Base-by-base conservation (phyloP, 2,888 invertebrate genomes). In the Dicyrtomina minuta region DNA sequence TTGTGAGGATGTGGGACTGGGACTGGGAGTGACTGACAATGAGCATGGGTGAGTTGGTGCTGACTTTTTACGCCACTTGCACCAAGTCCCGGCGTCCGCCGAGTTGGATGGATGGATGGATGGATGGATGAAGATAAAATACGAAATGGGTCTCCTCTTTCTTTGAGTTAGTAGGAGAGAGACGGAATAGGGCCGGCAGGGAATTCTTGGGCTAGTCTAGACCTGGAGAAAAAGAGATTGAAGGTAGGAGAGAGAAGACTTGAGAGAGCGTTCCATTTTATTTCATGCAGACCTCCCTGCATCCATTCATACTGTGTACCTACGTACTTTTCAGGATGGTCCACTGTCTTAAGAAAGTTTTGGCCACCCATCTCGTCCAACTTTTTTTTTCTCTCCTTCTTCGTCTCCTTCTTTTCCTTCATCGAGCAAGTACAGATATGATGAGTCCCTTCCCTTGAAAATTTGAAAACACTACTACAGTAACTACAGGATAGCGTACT, bases 331-430 rank as follows among this genome's bases (percentile, higher is more conserved):
- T 39, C 43, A 60, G 22, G 59, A 24, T 26, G 27, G 46, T 61
- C 61, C 46, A 46, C 44, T 61, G 61, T 61, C 46, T 61, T 61
- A 61, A 61, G 24, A 60, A 44, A 44, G 46, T 46, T 46, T 61
- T 64, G 64, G 64, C 64, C 64, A 64, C 64, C 64, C 64, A 64
- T 64, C 64, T 64, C 33, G 64, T 64, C 64, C 17, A 13, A 46
- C 51, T 24, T 51, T 64, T 64, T 58, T 58, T 8, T 17, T 51
- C 20, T 10, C 5, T 51, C 17, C 22, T 20, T 41, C 41, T 41
- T 20, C 58, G 39, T 58, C 17, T 33, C 8, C 33, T 8, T 33
- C 33, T 33, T 5, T 24, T n/a, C n/a, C n/a, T 55, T 26, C 55
- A 4, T 55, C 55, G 24, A 55, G 22, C 24, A 55, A 55, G 55